Evolutionary conservation across 1,140 invertebrate genomes (phyloP), one percentile per base, ranked within the genome.

Genomic region (Drosophila elegans): DNA sequence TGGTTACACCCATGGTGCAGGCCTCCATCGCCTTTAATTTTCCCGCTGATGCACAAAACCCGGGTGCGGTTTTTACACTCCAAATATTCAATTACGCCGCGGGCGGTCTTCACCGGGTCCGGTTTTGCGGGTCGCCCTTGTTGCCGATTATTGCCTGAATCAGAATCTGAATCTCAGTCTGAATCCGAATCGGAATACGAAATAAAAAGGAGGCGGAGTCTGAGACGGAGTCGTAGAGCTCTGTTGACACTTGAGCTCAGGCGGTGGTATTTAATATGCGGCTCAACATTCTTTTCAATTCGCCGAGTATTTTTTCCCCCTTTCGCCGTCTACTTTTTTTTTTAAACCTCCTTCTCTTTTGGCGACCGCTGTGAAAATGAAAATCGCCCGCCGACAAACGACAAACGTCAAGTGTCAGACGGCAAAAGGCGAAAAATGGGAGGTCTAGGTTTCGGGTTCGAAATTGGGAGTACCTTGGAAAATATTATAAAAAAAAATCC

Each of bases 211-310:
- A 27, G 56, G 27, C 46, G 44, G 27, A 56, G 32, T 16, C 42
- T 29, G 62, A 49, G 54, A 12, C 57, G 42, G 41, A 49, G 73
- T 55, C 51, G 49, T n/a, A 46, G 52, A 38, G 54, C 51, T 77
- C 73, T 88, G 84, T 88, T 88, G 84, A 88, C 84, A 88, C 84
- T 88, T 88, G 63, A 89, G 84, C 84, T 89, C 84, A 88, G 84
- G 83, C 84, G 80, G 84, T 89, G 84, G 84, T 88, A 88, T 88
- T 88, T 89, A 88, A 88, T 88, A 89, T 88, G 80, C 80, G 68
- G 84, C 80, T 88, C 84, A 89, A 88, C 75, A 89, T 86, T 89
- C 84, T 83, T 89, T 88, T 89, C 82, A 86, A 67, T 88, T 82
- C 78, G 55, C 46, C 49, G 74, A 52, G 63, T 72, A 61, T 81